Percentiles rank a stretch among this genome's conserved stretches.
Conservation (phyloP, 2,888 invertebrate species). For the Cataglyphis rosenhaueri region DNA sequence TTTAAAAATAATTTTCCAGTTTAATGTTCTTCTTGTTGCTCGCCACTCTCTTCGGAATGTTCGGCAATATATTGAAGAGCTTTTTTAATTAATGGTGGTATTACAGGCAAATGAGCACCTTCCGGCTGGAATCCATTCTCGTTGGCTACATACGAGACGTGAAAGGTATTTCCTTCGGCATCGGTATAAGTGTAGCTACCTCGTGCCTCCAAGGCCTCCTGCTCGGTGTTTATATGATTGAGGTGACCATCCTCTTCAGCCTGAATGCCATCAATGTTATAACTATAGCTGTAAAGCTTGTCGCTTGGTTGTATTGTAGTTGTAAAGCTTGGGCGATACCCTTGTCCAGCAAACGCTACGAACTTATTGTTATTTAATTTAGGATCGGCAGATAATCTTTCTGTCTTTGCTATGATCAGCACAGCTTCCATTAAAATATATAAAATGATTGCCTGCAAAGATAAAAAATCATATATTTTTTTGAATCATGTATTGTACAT, state of each 20-base stretch:
- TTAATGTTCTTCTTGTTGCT: neutral
- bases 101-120: conserved; percentile 84
- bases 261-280: conserved; percentile 85
- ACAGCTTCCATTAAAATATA: neutral
- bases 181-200: conserved; percentile 87
- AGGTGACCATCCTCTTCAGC: conserved; percentile 85
- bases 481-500: neutral
- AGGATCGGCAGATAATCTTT: neutral
- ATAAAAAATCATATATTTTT: neutral
- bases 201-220: conserved; percentile 85
- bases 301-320: conserved; percentile 45
- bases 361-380: too few species aligned
- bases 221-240: conserved; percentile 87
- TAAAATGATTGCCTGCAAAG: neutral
- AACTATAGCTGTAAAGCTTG: conserved; percentile 82
- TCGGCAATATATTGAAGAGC: conserved; percentile 65
- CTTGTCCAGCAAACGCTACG: too few species aligned
- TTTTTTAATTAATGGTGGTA: conserved; percentile 82
- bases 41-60: conserved; percentile 59
- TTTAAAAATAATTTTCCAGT: too few species aligned
- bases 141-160: conserved; percentile 88
- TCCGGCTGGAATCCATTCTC: conserved; percentile 90
- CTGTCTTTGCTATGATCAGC: neutral
- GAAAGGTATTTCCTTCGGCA: conserved; percentile 88
- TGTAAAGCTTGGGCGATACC: too few species aligned